A percentile compares a stretch with the other conserved stretches of the same genome.
Evolutionary conservation across 2,888 invertebrate species (phyloP).

Genomic region (Matsumyia berberina): DNA sequence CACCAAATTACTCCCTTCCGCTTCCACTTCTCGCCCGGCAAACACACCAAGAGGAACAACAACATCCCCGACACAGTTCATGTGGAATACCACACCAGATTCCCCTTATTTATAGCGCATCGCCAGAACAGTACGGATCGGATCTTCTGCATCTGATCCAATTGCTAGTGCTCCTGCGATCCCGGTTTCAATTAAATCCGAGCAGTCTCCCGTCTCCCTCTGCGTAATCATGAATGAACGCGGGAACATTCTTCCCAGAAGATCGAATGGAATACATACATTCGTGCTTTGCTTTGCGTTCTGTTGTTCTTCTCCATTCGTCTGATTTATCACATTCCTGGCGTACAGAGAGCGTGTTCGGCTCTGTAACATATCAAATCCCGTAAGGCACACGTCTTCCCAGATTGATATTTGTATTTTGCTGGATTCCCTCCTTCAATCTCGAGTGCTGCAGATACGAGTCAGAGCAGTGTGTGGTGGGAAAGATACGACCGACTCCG

Average conservation of each 20-base stretch:
- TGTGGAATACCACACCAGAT: constrained; percentile 31
- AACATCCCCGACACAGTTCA: not conserved
- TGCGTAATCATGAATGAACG: constrained; percentile 60
- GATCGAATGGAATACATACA: constrained; percentile 47
- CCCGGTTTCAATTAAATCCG: constrained; percentile 69
- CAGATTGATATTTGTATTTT: constrained; percentile 2
- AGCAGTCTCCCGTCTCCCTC: constrained; percentile 26
- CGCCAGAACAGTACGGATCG: constrained; percentile 31
- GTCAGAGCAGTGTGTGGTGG: constrained; percentile 16
- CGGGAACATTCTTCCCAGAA: constrained; percentile 48
- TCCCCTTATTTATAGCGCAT: constrained; percentile 58
- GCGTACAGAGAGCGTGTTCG: not conserved
- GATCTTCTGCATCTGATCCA: constrained; percentile 66
- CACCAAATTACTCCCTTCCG: constrained; percentile 50
- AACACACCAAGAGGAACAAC: not conserved
- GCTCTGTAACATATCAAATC: constrained; percentile 25
- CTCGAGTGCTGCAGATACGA: constrained; percentile 55
- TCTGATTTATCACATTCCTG: constrained; percentile 64
- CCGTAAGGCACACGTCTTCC: constrained; percentile 50
- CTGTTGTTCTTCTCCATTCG: constrained; percentile 34
- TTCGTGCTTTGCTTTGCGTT: constrained; percentile 5
- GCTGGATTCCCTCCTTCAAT: not conserved
- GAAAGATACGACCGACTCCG: constrained; percentile 12
- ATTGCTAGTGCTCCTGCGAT: constrained; percentile 57
- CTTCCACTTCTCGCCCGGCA: constrained; percentile 21